Base-by-base conservation (phyloP, 2,797 vertebrate species). In the Cichlasoma orientale region DNA sequence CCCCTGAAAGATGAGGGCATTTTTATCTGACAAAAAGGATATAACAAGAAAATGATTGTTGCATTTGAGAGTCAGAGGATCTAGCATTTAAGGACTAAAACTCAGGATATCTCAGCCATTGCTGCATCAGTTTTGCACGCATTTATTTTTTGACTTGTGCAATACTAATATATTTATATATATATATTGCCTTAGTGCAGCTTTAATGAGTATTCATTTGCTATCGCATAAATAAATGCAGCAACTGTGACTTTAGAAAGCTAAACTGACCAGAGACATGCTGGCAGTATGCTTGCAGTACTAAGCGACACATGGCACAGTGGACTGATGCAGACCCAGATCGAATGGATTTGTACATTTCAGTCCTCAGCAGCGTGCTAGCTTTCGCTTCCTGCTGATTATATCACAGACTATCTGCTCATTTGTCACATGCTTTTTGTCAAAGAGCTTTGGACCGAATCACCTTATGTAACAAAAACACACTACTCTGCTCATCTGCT, bases 391-490 rank as follows among this genome's bases (percentile, higher is more conserved):
- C 72, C 82, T 31, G 71, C 84, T 44, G 89, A 89, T 92, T 91
- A 91, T 88, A 88, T 90, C 87, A 82, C 53, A 4, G 81, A 75
- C 73, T 53, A 83, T 86, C 84, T 81, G 75, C 80, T 77, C 82
- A 78, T 88, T 83, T 8, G 58, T 90, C 83, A 85, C 88, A 91
- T 85, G 89, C 80, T 93, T 90, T 88, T 85, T 85, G 82, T 89
- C 86, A 82, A 72, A 80, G 78, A 86, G 90, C 90, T 91, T 93
- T 90, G 55, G 75, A 76, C 74, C 41, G 74, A 53, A 92, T 91
- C 87, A 88, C 82, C 82, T 93, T 94, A 92, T 85, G 84, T 89
- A 93, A 93, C 91, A 88, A 56, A 82, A 73, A 88, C 77, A 68
- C 84, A 85, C 78, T 82, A 70, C 90, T 90, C 82, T 90, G 86